Evolutionary conservation across 2,888 invertebrate species (phyloP), one percentile per base, ranked within the genome.

Genomic region (Branchellion lobata): DNA sequence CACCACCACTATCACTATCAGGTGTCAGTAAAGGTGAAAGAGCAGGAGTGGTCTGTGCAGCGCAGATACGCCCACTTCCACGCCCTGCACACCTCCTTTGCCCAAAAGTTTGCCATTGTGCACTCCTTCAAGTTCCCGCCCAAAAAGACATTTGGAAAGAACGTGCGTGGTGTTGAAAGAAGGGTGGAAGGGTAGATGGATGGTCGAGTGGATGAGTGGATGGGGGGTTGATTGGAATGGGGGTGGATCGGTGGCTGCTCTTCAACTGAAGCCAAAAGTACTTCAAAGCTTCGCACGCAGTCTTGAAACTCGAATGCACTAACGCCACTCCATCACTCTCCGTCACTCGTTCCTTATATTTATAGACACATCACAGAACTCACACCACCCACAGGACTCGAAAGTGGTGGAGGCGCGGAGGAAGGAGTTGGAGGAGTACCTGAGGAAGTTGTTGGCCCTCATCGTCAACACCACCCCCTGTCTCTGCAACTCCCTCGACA

Each of bases 341-440:
- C n/a, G n/a, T n/a, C n/a, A n/a, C n/a, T n/a, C n/a, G n/a, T n/a
- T n/a, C n/a, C n/a, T n/a, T n/a, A n/a, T n/a, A n/a, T n/a, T n/a
- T n/a, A n/a, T 40, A 40, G 5, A 40, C 40, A 8, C 40, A 40
- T 40, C 14, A 14, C 40, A 40, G 40, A 5, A 40, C 40, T 14
- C 40, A 40, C 40, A 40, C 5, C 40, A 40, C 5, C 40, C n/a
- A 1, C 80, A 88, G 88, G 87, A 87, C 81, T 85, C 86, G 1
- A 86, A 86, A 82, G 86, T 96, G 86, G 96, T 97, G 36, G 96
- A 96, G 87, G 92, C 92, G 82, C 90, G 97, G 80, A 91, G 96
- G 27, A 90, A 92, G 84, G 91, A 92, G 81, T 89, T 97, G 80
- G 96, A 96, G 87, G 91, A 92, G 80, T 97, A 96, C 89, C 89